Evolutionary conservation across 2,888 invertebrate species (phyloP).

Genomic region (Drosophila pseudotalamancana): DNA sequence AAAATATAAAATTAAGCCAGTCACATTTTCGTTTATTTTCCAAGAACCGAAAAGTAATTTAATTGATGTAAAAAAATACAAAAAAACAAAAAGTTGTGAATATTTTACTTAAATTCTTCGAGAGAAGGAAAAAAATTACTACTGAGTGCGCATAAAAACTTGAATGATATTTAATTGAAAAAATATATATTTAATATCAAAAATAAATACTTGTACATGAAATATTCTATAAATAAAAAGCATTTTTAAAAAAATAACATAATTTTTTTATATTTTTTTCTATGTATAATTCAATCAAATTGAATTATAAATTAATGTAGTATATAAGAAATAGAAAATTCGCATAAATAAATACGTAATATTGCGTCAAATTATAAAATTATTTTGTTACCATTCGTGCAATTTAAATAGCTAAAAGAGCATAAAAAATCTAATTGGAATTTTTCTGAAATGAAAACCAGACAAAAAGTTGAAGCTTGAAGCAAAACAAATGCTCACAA

Average conservation of each 20-base stretch:
- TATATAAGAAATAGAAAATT: background rate
- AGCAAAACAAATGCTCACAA: background rate
- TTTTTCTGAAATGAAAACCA: background rate
- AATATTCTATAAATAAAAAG: too few species aligned
- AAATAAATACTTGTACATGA: background rate
- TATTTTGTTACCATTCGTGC: background rate
- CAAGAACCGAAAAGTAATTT: constrained; percentile 45
- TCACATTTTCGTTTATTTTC: constrained; percentile 35
- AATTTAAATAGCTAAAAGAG: background rate
- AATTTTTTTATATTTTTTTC: too few species aligned
- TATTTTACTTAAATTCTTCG: constrained; percentile 2
- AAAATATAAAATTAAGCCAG: constrained; percentile 20
- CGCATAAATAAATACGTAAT: too few species aligned
- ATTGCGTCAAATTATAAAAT: background rate
- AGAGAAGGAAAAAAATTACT: background rate
- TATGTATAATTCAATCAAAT: too few species aligned
- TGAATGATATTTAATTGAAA: background rate
- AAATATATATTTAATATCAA: background rate
- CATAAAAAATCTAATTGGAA: background rate
- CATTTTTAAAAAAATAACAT: too few species aligned
- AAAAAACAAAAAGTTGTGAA: background rate
- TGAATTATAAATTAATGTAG: background rate
- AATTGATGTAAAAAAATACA: constrained; percentile 24
- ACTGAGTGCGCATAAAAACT: background rate
- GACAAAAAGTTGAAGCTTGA: background rate